Evolutionary conservation across 2,888 invertebrate genomes (phyloP).

Genomic region (Gortyna flavago): DNA sequence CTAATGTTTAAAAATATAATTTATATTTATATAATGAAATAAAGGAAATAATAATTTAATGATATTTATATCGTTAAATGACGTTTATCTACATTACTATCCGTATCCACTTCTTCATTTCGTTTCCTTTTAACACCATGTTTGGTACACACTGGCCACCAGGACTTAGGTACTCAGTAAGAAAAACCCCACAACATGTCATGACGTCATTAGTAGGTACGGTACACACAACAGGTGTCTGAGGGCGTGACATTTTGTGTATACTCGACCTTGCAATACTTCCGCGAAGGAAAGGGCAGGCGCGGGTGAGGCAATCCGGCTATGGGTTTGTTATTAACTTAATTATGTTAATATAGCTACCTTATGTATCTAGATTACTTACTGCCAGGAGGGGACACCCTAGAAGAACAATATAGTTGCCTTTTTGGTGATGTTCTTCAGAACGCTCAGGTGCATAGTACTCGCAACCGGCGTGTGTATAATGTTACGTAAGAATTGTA

Average conservation of each 20-base stretch:
- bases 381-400: neutral
- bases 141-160: neutral
- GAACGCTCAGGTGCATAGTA: neutral
- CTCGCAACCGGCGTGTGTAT: neutral
- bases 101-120: neutral
- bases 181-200: slow-evolving; percentile 9
- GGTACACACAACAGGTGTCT: slow-evolving; percentile 47
- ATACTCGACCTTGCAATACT: slow-evolving; percentile 56
- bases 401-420: neutral
- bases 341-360: neutral
- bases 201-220: slow-evolving; percentile 26
- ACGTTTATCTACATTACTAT: too few species aligned
- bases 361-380: neutral
- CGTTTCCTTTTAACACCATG: neutral
- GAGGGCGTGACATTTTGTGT: slow-evolving; percentile 64
- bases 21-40: too few species aligned
- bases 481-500: too few species aligned
- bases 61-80: too few species aligned
- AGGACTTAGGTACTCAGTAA: neutral
- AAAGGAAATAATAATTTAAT: too few species aligned
- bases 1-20: too few species aligned
- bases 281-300: slow-evolving; percentile 62
- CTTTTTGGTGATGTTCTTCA: neutral
- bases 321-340: slow-evolving; percentile 19
- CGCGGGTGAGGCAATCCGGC: slow-evolving; percentile 23